Evolutionary conservation across 2,888 invertebrate species (phyloP).

Genomic region (Diadegma fenestrale): DNA sequence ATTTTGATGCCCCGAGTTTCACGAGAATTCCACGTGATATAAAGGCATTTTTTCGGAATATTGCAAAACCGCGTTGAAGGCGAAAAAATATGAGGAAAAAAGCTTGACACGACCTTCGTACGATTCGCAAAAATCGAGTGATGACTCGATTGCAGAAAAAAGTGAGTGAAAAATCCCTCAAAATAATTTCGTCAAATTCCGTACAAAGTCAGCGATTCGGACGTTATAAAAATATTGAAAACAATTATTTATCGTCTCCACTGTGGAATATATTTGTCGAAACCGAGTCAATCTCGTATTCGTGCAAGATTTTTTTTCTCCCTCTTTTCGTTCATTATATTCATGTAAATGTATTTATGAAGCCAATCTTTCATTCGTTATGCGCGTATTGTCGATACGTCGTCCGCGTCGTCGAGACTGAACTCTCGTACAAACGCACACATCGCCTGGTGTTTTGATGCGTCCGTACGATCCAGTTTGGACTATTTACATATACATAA

Average conservation of each 20-base stretch:
- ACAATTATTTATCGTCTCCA: background rate
- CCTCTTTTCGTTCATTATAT: slow-evolving; percentile 1
- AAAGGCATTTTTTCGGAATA: background rate
- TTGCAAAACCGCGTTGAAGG: background rate
- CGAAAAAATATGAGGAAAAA: background rate
- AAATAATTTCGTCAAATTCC: background rate
- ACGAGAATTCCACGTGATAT: background rate
- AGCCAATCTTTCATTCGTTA: slow-evolving; percentile 45
- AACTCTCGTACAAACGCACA: background rate
- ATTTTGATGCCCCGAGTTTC: background rate
- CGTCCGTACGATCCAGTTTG: background rate
- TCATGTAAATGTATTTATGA: background rate
- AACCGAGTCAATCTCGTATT: slow-evolving; percentile 1
- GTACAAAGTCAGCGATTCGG: background rate
- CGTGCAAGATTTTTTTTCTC: background rate
- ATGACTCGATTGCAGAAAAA: background rate
- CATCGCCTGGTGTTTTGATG: background rate
- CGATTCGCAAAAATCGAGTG: background rate
- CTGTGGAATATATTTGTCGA: background rate
- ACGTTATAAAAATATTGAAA: background rate
- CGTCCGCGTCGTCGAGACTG: slow-evolving; percentile 31
- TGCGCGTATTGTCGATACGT: slow-evolving; percentile 45
- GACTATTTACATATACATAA: slow-evolving; percentile 17
- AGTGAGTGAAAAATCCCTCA: background rate
- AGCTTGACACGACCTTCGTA: background rate